Evolutionary conservation across 2,113 vertebrate genomes (phyloP).

Genomic region (Plecturocebus donacophilus): DNA sequence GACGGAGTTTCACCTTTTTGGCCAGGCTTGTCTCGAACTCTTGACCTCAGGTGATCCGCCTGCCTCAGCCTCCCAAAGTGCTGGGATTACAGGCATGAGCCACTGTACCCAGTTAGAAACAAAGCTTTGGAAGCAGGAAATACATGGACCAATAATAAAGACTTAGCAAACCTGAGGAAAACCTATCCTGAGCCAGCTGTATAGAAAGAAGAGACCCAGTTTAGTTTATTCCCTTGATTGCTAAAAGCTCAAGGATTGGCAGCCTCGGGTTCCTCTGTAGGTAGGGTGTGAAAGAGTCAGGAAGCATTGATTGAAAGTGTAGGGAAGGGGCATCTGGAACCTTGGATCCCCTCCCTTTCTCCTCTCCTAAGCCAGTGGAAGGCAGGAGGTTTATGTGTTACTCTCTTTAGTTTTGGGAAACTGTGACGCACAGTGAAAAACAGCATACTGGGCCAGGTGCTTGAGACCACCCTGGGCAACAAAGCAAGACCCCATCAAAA

Average conservation of each 20-base stretch:
- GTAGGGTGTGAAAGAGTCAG: neutral
- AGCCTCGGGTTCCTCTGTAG: neutral
- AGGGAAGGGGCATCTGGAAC: neutral
- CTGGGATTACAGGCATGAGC: too few species aligned
- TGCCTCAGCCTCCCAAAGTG: too few species aligned
- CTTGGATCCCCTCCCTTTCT: neutral
- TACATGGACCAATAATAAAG: accelerated
- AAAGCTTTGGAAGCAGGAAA: too few species aligned
- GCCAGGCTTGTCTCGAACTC: too few species aligned
- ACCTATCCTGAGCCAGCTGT: neutral
- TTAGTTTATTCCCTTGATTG: too few species aligned
- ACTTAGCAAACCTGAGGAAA: neutral
- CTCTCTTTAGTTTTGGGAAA: neutral
- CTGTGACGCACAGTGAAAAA: neutral
- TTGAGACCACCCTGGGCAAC: too few species aligned
- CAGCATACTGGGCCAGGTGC: neutral
- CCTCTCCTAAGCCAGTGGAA: neutral
- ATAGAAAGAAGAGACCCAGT: neutral
- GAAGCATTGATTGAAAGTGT: neutral
- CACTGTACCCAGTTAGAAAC: neutral
- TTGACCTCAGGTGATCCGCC: too few species aligned
- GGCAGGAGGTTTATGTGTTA: neutral
- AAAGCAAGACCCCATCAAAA: neutral
- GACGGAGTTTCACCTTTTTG: too few species aligned
- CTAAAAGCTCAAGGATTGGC: too few species aligned